Conservation (phyloP, 2,888 invertebrate species). For the Apodemia mormo region DNA sequence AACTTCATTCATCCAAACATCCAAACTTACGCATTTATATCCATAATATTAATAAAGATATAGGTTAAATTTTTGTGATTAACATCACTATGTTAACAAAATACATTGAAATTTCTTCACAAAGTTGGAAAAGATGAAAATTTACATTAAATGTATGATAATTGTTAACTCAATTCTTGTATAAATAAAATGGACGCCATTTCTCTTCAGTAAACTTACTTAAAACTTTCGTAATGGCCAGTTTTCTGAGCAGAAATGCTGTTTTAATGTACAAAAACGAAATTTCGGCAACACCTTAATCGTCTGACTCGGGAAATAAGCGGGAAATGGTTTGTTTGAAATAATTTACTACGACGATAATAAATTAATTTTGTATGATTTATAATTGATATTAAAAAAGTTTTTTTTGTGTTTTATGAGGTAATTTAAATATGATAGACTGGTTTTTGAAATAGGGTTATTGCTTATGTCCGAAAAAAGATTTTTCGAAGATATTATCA, state of each 20-base stretch:
- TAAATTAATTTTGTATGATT: background rate
- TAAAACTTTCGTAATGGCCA: slow-evolving; percentile 20
- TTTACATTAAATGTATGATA: background rate
- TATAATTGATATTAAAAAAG: too few relatives aligned
- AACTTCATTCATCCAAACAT: too few relatives aligned
- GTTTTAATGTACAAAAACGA: slow-evolving; percentile 27
- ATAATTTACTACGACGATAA: background rate
- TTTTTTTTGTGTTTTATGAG: too few relatives aligned
- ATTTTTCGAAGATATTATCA: too few relatives aligned
- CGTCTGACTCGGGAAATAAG: too few relatives aligned
- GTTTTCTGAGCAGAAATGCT: slow-evolving; percentile 19
- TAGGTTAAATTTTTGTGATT: too few relatives aligned
- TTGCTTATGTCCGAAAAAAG: too few relatives aligned
- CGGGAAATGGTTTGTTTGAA: background rate
- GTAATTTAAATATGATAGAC: too few relatives aligned
- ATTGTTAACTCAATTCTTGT: background rate
- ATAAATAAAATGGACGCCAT: slow-evolving; percentile 2
- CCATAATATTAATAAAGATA: too few relatives aligned
- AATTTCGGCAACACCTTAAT: slow-evolving; percentile 21
- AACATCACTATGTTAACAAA: too few relatives aligned
- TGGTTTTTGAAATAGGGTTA: too few relatives aligned
- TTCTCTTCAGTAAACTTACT: slow-evolving; percentile 18
- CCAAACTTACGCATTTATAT: too few relatives aligned
- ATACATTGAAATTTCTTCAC: background rate
- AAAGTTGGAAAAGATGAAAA: background rate